These are phyloP conservation scores for Coilia nasus DNA, from an alignment of 2,797 vertebrate species.

Conservation along the genomic window DNA sequence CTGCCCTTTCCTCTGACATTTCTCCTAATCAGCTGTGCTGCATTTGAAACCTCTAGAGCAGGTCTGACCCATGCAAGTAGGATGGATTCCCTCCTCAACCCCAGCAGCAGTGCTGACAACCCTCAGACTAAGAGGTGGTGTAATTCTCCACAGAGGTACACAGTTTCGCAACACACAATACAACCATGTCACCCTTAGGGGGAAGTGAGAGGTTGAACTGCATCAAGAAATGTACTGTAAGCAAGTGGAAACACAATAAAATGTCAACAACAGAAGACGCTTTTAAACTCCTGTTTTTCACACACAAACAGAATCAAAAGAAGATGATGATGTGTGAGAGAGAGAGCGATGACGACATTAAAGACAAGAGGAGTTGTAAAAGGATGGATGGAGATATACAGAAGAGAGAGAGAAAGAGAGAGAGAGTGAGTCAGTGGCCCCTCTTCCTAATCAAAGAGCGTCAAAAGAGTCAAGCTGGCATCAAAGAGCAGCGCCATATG, in stretches of 20 bases:
- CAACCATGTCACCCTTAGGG: background rate
- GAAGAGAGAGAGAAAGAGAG: background rate
- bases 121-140: slow-evolving; percentile 8
- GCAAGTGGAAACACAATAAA: background rate
- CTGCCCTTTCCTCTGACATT: slow-evolving; percentile 19
- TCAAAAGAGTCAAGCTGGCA: slow-evolving; percentile 26
- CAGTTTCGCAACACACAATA: background rate
- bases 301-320: background rate
- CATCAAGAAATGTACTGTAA: background rate
- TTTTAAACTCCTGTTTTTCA: background rate
- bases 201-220: background rate
- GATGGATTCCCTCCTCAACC: background rate
- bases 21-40: slow-evolving; percentile 3
- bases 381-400: too few species aligned
- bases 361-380: too few species aligned
- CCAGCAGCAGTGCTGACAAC: background rate
- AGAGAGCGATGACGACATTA: too few species aligned
- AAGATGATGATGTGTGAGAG: too few species aligned
- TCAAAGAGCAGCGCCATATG: background rate
- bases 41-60: background rate
- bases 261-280: background rate
- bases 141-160: background rate
- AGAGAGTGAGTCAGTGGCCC: background rate
- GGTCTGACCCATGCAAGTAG: background rate
- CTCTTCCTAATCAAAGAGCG: slow-evolving; percentile 9